Conservation (phyloP, 2,797 vertebrate species). For the Microctenopoma steveboyesi region DNA sequence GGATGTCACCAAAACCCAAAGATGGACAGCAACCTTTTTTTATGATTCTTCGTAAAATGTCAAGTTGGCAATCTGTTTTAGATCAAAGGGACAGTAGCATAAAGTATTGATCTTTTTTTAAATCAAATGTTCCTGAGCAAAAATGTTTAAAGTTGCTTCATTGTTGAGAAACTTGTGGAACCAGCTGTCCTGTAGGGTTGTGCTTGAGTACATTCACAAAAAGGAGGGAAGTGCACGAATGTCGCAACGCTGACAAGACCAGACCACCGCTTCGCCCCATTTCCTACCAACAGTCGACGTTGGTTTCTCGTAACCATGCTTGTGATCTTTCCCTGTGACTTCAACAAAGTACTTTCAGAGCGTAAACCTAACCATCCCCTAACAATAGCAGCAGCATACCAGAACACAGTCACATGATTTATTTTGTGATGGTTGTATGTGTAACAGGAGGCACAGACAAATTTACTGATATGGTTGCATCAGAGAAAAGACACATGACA, state of each 20-base stretch:
- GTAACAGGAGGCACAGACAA: background rate
- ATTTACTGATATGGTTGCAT: background rate
- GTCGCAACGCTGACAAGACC: slow-evolving; percentile 1
- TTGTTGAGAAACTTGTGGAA: too few relatives aligned
- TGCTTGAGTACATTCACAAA: too few relatives aligned
- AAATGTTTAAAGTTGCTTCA: background rate
- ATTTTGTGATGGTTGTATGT: background rate
- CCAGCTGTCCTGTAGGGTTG: too few relatives aligned
- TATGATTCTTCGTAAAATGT: too few relatives aligned
- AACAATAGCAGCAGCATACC: background rate
- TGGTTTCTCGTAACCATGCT: slow-evolving; percentile 14
- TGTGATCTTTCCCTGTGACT: slow-evolving; percentile 7
- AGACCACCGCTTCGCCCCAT: background rate
- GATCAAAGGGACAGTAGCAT: background rate
- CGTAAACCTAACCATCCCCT: background rate
- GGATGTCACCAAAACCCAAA: too few relatives aligned
- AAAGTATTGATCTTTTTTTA: too few relatives aligned
- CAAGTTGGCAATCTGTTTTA: too few relatives aligned
- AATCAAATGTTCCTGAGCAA: background rate
- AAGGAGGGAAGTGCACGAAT: slow-evolving; percentile 1
- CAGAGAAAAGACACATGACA: background rate
- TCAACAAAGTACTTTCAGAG: slow-evolving; percentile 11
- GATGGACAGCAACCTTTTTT: too few relatives aligned
- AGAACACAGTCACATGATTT: background rate
- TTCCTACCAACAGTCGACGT: slow-evolving; percentile 10